Conservation (phyloP, 2,797 vertebrate species). For the Buceros bicornis region DNA sequence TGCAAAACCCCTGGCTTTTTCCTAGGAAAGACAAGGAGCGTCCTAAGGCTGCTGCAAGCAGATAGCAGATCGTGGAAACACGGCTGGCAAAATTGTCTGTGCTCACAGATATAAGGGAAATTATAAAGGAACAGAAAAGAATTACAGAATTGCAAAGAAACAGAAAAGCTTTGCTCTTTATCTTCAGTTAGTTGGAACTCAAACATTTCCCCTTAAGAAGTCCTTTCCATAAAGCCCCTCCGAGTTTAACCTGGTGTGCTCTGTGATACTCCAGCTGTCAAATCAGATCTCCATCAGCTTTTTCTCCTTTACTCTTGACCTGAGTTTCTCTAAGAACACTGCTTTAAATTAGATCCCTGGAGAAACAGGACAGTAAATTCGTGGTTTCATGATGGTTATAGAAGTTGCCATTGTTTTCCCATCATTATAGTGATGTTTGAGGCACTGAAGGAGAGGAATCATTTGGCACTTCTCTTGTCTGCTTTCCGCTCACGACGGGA, state of each 20-base stretch:
- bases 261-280: constrained; percentile 72
- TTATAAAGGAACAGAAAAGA: background rate
- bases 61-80: background rate
- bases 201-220: background rate
- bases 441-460: background rate
- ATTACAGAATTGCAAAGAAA: background rate
- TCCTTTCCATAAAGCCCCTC: background rate
- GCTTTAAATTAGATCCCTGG: constrained; percentile 79
- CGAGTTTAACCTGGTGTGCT: background rate
- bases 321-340: constrained; percentile 69
- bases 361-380: constrained; percentile 75
- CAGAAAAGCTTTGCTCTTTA: background rate
- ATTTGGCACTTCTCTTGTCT: constrained; percentile 8
- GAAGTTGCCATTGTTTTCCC: constrained; percentile 69
- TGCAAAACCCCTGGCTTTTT: background rate
- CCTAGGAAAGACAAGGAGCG: fast-evolving
- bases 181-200: background rate
- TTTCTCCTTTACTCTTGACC: constrained; percentile 71
- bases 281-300: constrained; percentile 61
- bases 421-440: constrained; percentile 52
- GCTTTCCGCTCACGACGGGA: background rate
- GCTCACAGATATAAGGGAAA: background rate
- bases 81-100: background rate
- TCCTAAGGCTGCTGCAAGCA: background rate
- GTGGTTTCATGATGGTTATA: constrained; percentile 65